Conservation (phyloP, 2,888 invertebrate genomes). For the Philhelius pedissequus region DNA sequence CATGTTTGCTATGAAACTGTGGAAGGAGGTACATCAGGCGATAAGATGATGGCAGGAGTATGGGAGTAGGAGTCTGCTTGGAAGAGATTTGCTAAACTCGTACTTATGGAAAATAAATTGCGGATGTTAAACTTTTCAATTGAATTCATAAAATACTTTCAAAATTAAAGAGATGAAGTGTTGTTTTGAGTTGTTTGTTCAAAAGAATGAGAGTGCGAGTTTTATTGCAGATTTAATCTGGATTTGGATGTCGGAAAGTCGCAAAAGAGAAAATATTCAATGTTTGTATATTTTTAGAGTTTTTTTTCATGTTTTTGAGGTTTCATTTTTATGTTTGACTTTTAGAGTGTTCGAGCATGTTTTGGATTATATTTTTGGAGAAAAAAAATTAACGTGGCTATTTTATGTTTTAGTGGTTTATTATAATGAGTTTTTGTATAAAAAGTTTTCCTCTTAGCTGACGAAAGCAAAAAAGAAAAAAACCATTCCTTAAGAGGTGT, state of each 20-base stretch:
- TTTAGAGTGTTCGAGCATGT: neutral
- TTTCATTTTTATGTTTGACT: neutral
- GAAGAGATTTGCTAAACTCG: slow-evolving; percentile 59
- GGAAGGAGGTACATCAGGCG: no score
- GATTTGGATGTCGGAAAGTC: neutral
- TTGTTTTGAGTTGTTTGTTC: slow-evolving; percentile 63
- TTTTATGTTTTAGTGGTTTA: slow-evolving; percentile 1
- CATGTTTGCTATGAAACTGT: neutral
- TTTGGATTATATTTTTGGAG: neutral
- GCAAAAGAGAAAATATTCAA: neutral
- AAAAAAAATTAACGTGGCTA: neutral
- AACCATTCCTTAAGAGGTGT: slow-evolving; percentile 15
- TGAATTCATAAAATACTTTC: slow-evolving; percentile 68
- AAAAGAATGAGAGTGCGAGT: slow-evolving; percentile 17
- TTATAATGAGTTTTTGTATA: slow-evolving; percentile 27
- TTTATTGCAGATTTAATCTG: slow-evolving; percentile 35
- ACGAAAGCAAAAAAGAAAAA: neutral
- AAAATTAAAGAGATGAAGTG: slow-evolving; percentile 65
- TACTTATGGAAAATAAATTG: slow-evolving; percentile 68
- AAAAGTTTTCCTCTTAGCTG: slow-evolving; percentile 7
- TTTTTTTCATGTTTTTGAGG: neutral
- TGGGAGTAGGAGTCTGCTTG: neutral
- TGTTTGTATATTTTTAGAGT: neutral
- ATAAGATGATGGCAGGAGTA: neutral
- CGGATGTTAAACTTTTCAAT: slow-evolving; percentile 68